Base-by-base conservation (phyloP, 2,797 vertebrate species). In the Gymnoscopelus braueri region DNA sequence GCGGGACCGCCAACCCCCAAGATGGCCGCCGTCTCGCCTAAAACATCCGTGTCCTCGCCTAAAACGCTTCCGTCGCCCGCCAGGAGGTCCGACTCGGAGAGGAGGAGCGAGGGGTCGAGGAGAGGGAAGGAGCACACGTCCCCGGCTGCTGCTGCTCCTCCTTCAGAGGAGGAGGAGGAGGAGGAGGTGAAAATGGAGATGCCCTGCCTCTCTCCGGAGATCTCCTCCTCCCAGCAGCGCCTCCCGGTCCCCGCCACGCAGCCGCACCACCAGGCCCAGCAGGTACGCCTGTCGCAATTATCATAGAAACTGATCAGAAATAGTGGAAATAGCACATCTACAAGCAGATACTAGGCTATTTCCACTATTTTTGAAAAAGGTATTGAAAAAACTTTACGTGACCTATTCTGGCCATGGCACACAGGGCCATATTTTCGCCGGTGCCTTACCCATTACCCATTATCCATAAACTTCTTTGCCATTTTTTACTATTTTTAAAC, bases 171-270 rank as follows among this genome's bases (percentile, higher is more conserved):
- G 54, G 69, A 69, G 39, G 67, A 93, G 78, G 91, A 92, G 47
- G 74, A 85, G 0, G 91, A 93, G 77, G 69, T 84, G 19, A 91
- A 91, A 39, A 86, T 89, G 0, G 93, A 93, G 75, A 93, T 93
- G 79, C 95, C 95, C 0, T 87, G 94, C 1, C 86, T 91, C n/a
- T 88, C 89, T 54, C 85, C 92, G 0, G 95, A 96, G 35, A 82
- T 89, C 0, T 90, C 80, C 0, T 60, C 62, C 56, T 68, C 65
- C 48, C 65, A 52, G 15, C 81, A 80, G 72, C 14, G 49, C 51
- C 29, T 49, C 8, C 57, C 35, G 44, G 71, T 61, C 29, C 49
- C 65, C 15, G 35, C 58, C 35, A 56, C 74, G 1, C 52, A 53
- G 52, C 52, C 13, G 52, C 52, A 53, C 19, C 58, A 44, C 29